Base-by-base conservation (phyloP, 37 sponge, comb jelly and placozoan species). In the Hormiphora californensis region DNA sequence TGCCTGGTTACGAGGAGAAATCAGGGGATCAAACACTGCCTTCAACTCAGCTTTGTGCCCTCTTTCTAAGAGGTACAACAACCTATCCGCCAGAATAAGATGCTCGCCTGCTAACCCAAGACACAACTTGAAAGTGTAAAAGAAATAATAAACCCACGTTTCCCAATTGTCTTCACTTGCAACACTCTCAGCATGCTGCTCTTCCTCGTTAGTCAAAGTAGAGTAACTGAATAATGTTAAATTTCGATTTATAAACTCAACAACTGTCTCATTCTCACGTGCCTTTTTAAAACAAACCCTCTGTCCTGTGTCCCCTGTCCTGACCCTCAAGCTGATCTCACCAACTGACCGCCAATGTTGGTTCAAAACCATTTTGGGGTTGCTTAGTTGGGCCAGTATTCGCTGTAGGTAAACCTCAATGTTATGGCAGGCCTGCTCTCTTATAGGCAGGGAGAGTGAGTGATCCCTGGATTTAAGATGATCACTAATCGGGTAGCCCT, bases 401-500 rank as follows among this genome's bases (percentile, higher is more conserved):
- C 81, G 40, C 1, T 33, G 4, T 0, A 73, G 44, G 25, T 73
- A 73, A 73, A 73, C 40, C 46, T 73, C 81, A 21, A 46, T 46
- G n/a, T 73, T 73, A 36, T 73, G 81, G 43, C 81, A 73, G 0
- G 81, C 81, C 38, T 73, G 81, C 27, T 73, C 81, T 17, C 43
- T 73, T 0, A 73, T 43, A 4, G 40, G 81, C 7, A 23, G 0
- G 25, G 46, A 43, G 12, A 73, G 81, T 19, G 38, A 27, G 4
- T 43, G 27, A n/a, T 28, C 81, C 25, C 43, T 9, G 1, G 35
- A 33, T 4, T 43, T 21, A n/a, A 73, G 44, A 41, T 43, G 43
- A 28, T 73, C 43, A 15, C 36, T 32, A 2, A 0, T 39, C 17
- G 40, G 81, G 2, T 41, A 4, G 7, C 3, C n/a, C n/a, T 73